phyloP scores from a whole-genome alignment of 2,113 vertebrate genomes.

The Ovis canadensis region DNA sequence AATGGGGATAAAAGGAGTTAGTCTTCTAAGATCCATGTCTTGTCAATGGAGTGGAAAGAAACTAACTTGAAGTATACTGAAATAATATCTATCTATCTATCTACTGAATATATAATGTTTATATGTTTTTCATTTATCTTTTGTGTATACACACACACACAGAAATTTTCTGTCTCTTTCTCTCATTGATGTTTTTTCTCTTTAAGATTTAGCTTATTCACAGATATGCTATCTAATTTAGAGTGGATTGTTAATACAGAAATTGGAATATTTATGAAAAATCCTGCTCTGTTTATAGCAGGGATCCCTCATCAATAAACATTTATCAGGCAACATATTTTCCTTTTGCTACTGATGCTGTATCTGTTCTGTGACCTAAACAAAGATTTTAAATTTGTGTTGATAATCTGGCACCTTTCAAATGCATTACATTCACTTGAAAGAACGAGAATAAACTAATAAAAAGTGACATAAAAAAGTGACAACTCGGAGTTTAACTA shows the following conservation, averaged over 20 bases:
- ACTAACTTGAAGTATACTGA: background rate
- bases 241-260: background rate
- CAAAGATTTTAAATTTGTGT: background rate
- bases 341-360: background rate
- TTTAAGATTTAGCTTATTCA: background rate
- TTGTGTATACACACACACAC: background rate
- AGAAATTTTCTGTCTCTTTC: background rate
- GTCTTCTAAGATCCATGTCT: background rate
- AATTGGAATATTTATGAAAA: background rate
- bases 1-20: background rate
- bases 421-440: background rate
- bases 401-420: background rate
- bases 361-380: background rate
- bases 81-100: background rate
- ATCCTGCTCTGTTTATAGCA: background rate
- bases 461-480: conserved; percentile 26
- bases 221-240: background rate
- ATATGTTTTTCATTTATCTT: background rate
- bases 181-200: background rate
- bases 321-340: background rate
- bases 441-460: background rate
- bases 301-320: background rate
- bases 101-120: background rate
- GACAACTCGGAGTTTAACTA: conserved; percentile 10
- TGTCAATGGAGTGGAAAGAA: background rate